Conservation (phyloP, 2,113 vertebrate species). For the Lota lota region DNA sequence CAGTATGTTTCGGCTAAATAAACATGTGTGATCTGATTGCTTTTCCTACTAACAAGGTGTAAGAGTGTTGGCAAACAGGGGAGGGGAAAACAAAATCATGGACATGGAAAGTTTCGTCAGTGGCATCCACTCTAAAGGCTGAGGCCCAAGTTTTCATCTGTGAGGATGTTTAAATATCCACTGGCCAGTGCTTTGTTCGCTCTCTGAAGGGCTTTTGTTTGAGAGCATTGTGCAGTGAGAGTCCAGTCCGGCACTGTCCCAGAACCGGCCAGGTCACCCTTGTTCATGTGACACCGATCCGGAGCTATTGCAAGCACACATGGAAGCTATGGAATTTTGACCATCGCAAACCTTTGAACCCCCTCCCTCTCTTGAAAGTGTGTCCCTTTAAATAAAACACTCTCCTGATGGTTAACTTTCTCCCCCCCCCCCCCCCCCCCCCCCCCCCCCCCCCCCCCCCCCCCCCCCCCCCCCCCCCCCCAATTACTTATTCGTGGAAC, state of each 20-base stretch:
- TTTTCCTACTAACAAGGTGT: too few species aligned
- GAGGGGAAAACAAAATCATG: not conserved
- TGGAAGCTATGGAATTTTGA: not conserved
- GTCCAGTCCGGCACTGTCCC: conserved; percentile 24
- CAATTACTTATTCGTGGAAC: too few species aligned
- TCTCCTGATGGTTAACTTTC: too few species aligned
- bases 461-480: too few species aligned
- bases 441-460: too few species aligned
- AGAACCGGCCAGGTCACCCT: conserved; percentile 26
- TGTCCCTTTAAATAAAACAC: not conserved
- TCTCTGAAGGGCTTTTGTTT: conserved; percentile 15
- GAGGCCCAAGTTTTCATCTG: too few species aligned
- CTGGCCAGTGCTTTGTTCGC: conserved; percentile 1
- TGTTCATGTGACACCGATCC: conserved; percentile 26
- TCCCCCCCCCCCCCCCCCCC: too few species aligned
- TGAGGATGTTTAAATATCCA: too few species aligned
- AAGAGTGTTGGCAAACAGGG: too few species aligned
- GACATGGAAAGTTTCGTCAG: not conserved
- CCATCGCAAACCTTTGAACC: conserved; percentile 18
- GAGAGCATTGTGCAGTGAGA: conserved; percentile 1
- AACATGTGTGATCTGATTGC: too few species aligned
- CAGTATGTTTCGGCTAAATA: too few species aligned
- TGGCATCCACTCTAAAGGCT: not conserved
- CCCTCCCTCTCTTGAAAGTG: not conserved
- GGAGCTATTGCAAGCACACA: conserved; percentile 3